A percentile compares a stretch with the other conserved stretches of the same genome.
Conservation (phyloP, 2,888 invertebrate genomes). For the Aporophyla nigra region DNA sequence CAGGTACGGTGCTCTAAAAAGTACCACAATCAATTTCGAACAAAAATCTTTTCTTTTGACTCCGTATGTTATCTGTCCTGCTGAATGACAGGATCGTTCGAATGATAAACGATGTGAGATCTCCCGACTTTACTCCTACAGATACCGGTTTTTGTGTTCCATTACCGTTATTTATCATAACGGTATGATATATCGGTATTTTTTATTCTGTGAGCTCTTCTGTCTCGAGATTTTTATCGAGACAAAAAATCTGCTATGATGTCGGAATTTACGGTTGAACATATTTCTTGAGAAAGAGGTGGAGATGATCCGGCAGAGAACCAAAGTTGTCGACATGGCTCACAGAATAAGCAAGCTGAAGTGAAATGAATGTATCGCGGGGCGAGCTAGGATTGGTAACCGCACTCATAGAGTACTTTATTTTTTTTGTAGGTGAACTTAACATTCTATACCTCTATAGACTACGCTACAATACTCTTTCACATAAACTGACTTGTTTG, state of each 20-base stretch:
- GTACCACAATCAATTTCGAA: constrained; percentile 41
- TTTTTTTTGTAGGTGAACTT: too few species aligned
- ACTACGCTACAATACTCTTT: too few species aligned
- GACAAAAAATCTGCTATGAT: neutral
- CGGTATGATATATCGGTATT: constrained; percentile 18
- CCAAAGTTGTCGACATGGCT: too few species aligned
- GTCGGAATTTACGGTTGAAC: neutral
- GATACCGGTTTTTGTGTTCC: constrained; percentile 51
- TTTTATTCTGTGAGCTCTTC: constrained; percentile 26
- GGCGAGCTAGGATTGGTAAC: too few species aligned
- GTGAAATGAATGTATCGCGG: too few species aligned
- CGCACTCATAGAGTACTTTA: too few species aligned
- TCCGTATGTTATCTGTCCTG: constrained; percentile 44
- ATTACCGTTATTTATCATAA: constrained; percentile 42
- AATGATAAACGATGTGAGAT: constrained; percentile 64
- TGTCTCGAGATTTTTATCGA: constrained; percentile 13
- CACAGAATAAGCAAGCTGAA: too few species aligned
- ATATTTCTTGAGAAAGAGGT: neutral
- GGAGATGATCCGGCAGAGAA: too few species aligned
- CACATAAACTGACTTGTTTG: too few species aligned
- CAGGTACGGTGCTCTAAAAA: neutral
- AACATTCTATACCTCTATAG: too few species aligned
- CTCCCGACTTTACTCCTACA: constrained; percentile 32
- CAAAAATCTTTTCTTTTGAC: constrained; percentile 42
- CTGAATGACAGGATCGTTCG: constrained; percentile 61